phyloP scores from a whole-genome alignment of 1,140 invertebrate genomes.

The Trichonephila clavipes region DNA sequence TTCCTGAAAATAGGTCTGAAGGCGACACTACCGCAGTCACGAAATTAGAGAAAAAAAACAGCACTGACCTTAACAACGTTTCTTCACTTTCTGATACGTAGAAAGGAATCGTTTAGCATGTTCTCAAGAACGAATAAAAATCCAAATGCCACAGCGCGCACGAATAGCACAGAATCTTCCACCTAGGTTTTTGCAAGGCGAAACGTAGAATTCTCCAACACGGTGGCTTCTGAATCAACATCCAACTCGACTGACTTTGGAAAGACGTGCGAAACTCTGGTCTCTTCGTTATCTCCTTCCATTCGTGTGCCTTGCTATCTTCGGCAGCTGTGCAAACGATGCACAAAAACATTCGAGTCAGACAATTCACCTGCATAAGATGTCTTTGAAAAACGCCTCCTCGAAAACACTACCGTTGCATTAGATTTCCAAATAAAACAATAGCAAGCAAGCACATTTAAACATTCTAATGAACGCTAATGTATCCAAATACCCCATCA shows the following conservation, averaged over 20 bases:
- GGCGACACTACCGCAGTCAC: neutral
- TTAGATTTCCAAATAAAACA: neutral
- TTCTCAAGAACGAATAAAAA: neutral
- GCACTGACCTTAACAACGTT: neutral
- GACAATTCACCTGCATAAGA: neutral
- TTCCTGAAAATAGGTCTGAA: too few species aligned
- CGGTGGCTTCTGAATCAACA: neutral
- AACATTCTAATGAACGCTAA: neutral
- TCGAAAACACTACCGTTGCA: neutral
- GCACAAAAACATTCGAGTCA: slow-evolving; percentile 1
- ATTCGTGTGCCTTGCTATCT: neutral
- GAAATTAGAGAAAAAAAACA: neutral
- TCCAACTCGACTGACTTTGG: neutral
- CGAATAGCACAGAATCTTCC: neutral
- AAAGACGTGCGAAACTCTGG: neutral
- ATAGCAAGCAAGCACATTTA: neutral
- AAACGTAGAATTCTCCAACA: neutral
- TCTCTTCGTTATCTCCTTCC: slow-evolving; percentile 2
- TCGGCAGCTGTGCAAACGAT: neutral
- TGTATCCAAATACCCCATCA: neutral
- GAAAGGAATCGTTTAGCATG: neutral
- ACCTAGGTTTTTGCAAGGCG: neutral
- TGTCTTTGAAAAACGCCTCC: neutral
- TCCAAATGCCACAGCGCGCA: neutral
- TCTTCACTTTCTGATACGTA: neutral